Evolutionary conservation across 2,888 invertebrate genomes (phyloP), one percentile per base, ranked within the genome.

Genomic region (Hirudinaria manillensis): DNA sequence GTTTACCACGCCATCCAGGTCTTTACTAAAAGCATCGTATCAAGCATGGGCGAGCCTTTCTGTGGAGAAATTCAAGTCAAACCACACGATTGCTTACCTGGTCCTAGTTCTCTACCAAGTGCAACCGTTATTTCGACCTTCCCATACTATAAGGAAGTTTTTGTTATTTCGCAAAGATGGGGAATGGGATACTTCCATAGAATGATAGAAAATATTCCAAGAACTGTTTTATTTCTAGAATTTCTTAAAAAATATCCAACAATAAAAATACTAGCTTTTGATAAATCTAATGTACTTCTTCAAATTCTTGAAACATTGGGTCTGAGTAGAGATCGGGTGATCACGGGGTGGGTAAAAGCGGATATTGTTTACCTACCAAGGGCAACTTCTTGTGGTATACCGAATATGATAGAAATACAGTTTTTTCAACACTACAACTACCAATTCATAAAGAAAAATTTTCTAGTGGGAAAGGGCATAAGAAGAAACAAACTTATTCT

Each of bases 141-240:
- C 1, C 68, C 68, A n/a, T 13, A 77, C 13, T 79, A 78, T 45
- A 66, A 70, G 29, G 78, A 79, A 55, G 78, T 80, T 7, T 79
- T 80, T 74, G 68, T 78, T 19, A 78, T 79, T 24, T 75, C 76
- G 3, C 78, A 78, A 56, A 76, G 51, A 71, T 80, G 79, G 79
- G 78, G 78, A 10, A 76, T 21, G 16, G 74, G n/a, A 16, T 76
- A 73, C 66, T 80, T 78, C 36, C 80, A 79, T 68, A 75, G 75
- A 56, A 77, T 76, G 77, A 34, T 78, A 27, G 80, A 80, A 66
- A 71, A 36, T 24, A 19, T 79, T 29, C 80, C 80, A 16, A 55
- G 80, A 16, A 51, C 78, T 29, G 76, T 77, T 4, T 77, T 78
- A 6, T 79, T 76, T 56, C 21, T 79, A 3, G 70, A 65, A 7